Evolutionary conservation across 2,113 vertebrate genomes (phyloP), one percentile per base, ranked within the genome.

Genomic region (Tylochromis polylepis): DNA sequence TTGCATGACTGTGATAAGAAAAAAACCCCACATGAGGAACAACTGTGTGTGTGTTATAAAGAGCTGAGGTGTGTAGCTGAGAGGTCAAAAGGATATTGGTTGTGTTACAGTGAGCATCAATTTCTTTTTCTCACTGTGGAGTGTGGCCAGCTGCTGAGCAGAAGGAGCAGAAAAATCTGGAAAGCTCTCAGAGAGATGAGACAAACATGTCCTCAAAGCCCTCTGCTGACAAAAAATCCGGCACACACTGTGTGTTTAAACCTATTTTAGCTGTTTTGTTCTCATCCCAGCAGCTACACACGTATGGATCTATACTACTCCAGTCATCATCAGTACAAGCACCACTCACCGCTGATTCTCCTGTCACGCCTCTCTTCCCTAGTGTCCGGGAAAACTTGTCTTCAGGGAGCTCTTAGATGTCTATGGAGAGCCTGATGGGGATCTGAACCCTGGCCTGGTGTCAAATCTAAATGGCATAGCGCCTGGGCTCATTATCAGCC

Each of bases 401-500:
- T 78, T 84, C 29, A 15, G 72, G 65, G 65, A 87, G 85, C 72
- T 81, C 78, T 80, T 34, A 8, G 77, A 77, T 81, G 46, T 77
- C 41, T 29, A 15, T 20, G 36, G 53, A 51, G 81, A 31, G 58
- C 78, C 81, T 59, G 58, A 81, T 41, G 60, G 79, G 67, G 88
- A 87, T 84, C 81, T 92, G 83, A 93, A 83, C 92, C 85, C 78
- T 49, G 89, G 84, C 88, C 92, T 88, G 85, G 88, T 93, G 94
- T 96, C 93, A 95, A 88, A 93, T 87, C 92, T 84, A 94, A 93
- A 94, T 92, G 92, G 91, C 94, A 88, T 8, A 4, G 11, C 5
- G 85, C 93, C 92, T 57, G 41, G 92, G 83, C 94, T 95, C 93
- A 95, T 96, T 95, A 95, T 92, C 91, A 93, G 92, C 89, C 92